Percentiles rank a stretch among this genome's conserved stretches.
Conservation (phyloP, 2,888 invertebrate genomes). For the Tuberolachnus salignus region DNA sequence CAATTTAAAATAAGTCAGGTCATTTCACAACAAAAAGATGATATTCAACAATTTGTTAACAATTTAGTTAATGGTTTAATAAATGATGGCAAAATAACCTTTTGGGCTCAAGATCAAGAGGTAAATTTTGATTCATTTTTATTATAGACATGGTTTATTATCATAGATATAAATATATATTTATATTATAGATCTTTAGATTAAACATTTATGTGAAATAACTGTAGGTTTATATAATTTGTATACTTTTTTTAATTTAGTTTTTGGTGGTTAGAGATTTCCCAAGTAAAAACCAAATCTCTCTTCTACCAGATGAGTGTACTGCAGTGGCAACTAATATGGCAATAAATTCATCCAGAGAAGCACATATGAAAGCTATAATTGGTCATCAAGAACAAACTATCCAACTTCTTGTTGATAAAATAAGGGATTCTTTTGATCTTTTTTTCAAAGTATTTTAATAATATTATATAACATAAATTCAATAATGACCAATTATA, state of each 20-base stretch:
- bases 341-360: conserved; percentile 17
- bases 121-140: conserved; percentile 9
- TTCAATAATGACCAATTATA: background rate
- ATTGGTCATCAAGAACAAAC: conserved; percentile 49
- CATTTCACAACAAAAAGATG: conserved; percentile 25
- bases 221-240: background rate
- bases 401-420: conserved; percentile 38
- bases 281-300: conserved; percentile 6
- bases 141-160: background rate
- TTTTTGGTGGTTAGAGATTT: conserved; percentile 48
- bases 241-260: conserved; percentile 13
- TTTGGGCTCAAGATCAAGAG: conserved; percentile 48
- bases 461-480: background rate
- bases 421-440: conserved; percentile 39
- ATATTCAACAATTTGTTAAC: conserved; percentile 40
- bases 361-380: conserved; percentile 44
- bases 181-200: no score
- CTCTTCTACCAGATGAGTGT: conserved; percentile 2
- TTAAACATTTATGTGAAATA: background rate
- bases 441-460: conserved; percentile 28
- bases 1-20: conserved; percentile 33
- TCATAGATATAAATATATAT: no score
- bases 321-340: background rate
- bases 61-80: conserved; percentile 35
- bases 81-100: conserved; percentile 32